phyloP scores from a whole-genome alignment of 2,888 invertebrate genomes.

The Zhengitettix transpicula region DNA sequence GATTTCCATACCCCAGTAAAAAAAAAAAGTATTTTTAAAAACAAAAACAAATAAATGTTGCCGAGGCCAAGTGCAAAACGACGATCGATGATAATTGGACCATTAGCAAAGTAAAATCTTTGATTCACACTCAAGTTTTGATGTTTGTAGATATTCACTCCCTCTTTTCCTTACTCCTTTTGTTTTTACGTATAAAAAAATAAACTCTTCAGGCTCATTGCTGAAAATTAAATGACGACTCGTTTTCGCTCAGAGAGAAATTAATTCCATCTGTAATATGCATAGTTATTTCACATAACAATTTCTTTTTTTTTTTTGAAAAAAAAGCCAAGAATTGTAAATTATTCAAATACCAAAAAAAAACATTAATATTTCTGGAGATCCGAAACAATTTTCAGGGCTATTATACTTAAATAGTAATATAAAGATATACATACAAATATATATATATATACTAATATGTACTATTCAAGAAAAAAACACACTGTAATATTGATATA shows the following conservation, averaged over 20 bases:
- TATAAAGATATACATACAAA: not conserved
- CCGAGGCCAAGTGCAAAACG: no score
- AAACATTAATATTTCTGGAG: not conserved
- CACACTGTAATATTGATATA: not conserved
- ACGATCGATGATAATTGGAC: no score
- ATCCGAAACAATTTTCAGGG: not conserved
- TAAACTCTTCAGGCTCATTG: not conserved
- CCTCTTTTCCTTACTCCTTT: no score
- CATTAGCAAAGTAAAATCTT: no score
- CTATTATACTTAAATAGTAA: not conserved
- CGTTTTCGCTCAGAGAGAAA: not conserved
- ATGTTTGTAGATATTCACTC: no score
- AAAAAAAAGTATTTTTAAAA: no score
- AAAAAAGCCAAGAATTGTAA: not conserved
- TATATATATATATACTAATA: not conserved
- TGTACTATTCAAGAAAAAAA: not conserved
- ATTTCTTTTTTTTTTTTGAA: not conserved
- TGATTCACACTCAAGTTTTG: no score
- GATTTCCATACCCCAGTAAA: no score
- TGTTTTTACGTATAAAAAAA: no score
- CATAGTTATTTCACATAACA: not conserved
- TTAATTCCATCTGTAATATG: not conserved
- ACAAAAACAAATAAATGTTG: no score
- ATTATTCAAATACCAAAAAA: not conserved
- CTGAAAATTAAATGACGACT: not conserved